phyloP scores from a whole-genome alignment of 2,888 invertebrate species.

The Cistogaster globosa region DNA sequence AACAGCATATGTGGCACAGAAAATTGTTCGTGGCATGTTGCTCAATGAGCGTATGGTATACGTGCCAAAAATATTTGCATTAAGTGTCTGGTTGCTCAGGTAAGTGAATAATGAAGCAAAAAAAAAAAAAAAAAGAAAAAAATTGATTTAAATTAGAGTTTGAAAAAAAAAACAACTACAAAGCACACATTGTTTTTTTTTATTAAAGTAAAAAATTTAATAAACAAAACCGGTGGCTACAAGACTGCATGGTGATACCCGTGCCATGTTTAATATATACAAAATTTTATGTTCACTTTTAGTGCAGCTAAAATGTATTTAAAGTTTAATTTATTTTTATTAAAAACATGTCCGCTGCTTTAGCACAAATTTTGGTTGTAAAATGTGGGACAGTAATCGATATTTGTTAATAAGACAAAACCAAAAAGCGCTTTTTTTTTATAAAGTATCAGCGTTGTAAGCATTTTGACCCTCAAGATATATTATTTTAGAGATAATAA shows the following conservation, averaged over 20 bases:
- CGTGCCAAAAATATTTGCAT: conserved; percentile 81
- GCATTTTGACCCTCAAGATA: no score
- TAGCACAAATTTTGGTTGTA: no score
- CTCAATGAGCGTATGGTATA: conserved; percentile 81
- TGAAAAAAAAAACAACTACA: conserved; percentile 3
- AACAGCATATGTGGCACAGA: conserved; percentile 81
- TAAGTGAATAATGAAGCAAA: conserved; percentile 68
- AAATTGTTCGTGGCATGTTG: conserved; percentile 80
- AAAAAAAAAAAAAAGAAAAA: background rate
- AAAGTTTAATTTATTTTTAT: no score
- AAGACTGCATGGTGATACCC: background rate
- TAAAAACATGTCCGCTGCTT: no score
- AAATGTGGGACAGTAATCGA: no score
- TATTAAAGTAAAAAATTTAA: conserved; percentile 23
- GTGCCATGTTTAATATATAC: background rate
- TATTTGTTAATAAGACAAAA: no score
- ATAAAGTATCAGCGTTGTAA: no score
- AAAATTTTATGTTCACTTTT: no score
- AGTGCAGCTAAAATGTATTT: no score
- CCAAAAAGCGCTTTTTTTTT: no score
- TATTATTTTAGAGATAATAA: no score
- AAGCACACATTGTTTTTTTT: background rate
- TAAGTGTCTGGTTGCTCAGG: conserved; percentile 81
- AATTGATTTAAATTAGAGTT: conserved; percentile 9
- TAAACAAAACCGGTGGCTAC: no score